These are phyloP conservation scores for Mythimna pallens DNA, from an alignment of 2,888 invertebrate genomes.

Conservation along the genomic window DNA sequence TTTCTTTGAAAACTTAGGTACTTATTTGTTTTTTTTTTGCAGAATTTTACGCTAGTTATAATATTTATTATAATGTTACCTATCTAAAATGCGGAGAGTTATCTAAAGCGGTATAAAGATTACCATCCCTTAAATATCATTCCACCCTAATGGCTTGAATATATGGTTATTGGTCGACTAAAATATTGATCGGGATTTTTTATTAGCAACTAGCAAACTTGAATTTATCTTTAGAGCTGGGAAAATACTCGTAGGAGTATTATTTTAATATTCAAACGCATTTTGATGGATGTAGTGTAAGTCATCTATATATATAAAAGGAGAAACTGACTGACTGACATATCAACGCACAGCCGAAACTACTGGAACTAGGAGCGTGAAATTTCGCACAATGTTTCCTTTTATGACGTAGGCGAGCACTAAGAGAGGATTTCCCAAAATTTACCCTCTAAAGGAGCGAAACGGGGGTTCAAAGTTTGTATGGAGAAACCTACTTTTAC, in stretches of 20 bases:
- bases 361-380: too few species aligned
- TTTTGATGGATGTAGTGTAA: not conserved
- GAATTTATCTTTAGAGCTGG: conserved; percentile 9
- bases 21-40: not conserved
- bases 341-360: too few species aligned
- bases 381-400: too few species aligned
- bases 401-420: too few species aligned
- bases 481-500: too few species aligned
- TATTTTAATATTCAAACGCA: not conserved
- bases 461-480: too few species aligned
- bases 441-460: too few species aligned
- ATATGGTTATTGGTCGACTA: conserved; percentile 66
- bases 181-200: conserved; percentile 57
- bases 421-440: too few species aligned
- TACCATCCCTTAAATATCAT: conserved; percentile 57
- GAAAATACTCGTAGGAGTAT: not conserved
- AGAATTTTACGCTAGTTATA: conserved; percentile 2
- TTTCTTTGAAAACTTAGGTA: not conserved
- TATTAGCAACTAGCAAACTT: conserved; percentile 34
- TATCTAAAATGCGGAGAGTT: conserved; percentile 43
- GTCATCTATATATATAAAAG: too few species aligned
- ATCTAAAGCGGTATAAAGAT: conserved; percentile 51
- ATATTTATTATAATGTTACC: conserved; percentile 8
- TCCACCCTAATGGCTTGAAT: conserved; percentile 61
- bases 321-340: too few species aligned